phyloP scores from a whole-genome alignment of 1,140 invertebrate genomes.

The Halotydeus destructor region DNA sequence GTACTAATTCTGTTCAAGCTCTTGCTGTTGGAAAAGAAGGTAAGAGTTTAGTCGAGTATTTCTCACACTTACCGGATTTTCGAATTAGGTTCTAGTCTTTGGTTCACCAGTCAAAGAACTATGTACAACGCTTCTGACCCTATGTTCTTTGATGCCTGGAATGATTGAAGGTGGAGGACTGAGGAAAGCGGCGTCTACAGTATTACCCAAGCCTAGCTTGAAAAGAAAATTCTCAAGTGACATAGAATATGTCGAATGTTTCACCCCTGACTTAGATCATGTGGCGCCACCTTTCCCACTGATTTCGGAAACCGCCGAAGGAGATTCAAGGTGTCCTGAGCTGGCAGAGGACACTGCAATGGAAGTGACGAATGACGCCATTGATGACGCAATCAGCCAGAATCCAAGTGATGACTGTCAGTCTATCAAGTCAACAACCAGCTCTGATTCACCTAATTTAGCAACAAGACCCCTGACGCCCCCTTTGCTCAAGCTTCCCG shows the following conservation, averaged over 20 bases:
- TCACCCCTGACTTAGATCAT: too few species aligned
- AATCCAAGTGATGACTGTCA: too few species aligned
- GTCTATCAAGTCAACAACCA: too few species aligned
- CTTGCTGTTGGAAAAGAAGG: slow-evolving; percentile 63
- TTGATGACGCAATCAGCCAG: too few species aligned
- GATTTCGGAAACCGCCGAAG: too few species aligned
- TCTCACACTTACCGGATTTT: slow-evolving; percentile 14
- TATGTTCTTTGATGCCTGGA: slow-evolving; percentile 69
- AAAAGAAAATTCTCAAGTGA: slow-evolving; percentile 7
- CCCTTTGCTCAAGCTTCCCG: slow-evolving; percentile 16
- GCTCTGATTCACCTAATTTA: background rate
- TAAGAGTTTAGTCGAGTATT: slow-evolving; percentile 28
- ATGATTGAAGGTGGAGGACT: slow-evolving; percentile 48
- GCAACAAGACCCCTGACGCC: background rate
- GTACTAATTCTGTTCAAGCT: slow-evolving; percentile 81
- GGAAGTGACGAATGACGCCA: too few species aligned
- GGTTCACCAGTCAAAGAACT: slow-evolving; percentile 75
- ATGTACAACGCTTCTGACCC: slow-evolving; percentile 60
- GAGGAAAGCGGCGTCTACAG: slow-evolving; percentile 2
- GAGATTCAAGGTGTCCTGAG: too few species aligned
- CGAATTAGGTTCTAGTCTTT: slow-evolving; percentile 59
- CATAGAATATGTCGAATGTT: slow-evolving; percentile 3
- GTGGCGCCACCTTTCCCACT: too few species aligned
- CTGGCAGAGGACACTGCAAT: too few species aligned
- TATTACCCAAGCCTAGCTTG: background rate